Percentiles rank a stretch among this genome's conserved stretches.
phyloP scores from a whole-genome alignment of 2,797 vertebrate genomes.

The Hyperoplus lanceolatus region DNA sequence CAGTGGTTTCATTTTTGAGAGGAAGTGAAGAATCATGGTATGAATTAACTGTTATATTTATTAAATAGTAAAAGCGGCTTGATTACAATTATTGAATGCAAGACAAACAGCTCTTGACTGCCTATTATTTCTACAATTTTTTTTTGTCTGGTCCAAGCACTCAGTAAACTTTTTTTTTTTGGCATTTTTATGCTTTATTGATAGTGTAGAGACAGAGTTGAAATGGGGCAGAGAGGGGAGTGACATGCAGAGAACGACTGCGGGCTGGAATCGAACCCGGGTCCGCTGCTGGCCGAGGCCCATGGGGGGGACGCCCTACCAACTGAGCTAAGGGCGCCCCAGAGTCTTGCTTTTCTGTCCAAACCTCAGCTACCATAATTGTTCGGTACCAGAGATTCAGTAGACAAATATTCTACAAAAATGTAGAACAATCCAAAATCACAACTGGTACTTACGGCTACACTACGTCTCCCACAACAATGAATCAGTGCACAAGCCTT shows the following conservation, averaged over 20 bases:
- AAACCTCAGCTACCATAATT: neutral
- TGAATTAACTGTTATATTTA: neutral
- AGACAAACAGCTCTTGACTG: neutral
- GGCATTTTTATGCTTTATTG: too few species aligned
- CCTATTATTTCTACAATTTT: constrained; percentile 1
- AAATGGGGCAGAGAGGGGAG: too few species aligned
- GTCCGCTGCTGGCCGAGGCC: too few species aligned
- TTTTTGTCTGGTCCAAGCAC: neutral
- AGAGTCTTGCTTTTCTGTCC: constrained; percentile 1
- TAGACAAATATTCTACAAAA: neutral
- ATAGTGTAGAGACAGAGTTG: too few species aligned
- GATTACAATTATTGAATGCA: neutral
- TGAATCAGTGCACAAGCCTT: neutral
- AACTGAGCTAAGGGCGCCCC: too few species aligned
- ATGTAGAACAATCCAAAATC: neutral
- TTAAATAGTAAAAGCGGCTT: constrained; percentile 6
- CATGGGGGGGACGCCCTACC: too few species aligned
- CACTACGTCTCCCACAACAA: neutral
- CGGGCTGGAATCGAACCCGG: too few species aligned
- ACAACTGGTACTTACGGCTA: neutral
- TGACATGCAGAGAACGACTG: too few species aligned
- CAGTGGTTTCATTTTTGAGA: constrained; percentile 24
- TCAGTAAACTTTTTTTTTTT: constrained; percentile 2
- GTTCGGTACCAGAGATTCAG: neutral
- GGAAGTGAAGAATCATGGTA: neutral